Base-by-base conservation (phyloP, 2,888 invertebrate species). In the Meghimatium bilineatum region DNA sequence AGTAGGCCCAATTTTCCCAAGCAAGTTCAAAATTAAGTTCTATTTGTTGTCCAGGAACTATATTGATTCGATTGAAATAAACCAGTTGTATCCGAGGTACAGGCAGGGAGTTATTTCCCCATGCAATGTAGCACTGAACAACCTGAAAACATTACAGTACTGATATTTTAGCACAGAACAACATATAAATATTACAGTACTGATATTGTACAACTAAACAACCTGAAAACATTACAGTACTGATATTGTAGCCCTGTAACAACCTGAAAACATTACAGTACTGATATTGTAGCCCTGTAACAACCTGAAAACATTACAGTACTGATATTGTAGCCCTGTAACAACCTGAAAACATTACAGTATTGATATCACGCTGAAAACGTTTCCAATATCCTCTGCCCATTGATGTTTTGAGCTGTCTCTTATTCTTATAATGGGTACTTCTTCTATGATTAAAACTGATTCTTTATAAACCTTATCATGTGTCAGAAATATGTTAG, bases 221-320 rank as follows among this genome's bases (percentile, higher is more conserved):
- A 90, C 89, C 90, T 90, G 86, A 3, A 75, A 77, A n/a, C 12
- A 44, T 44, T 44, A 12, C 12, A 44, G 6, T 8, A 44, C 44
- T 44, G 12, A 44, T 44, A n/a, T n/a, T n/a, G n/a, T n/a, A n/a
- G n/a, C n/a, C n/a, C n/a, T n/a, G n/a, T n/a, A n/a, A n/a, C n/a
- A n/a, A n/a, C n/a, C n/a, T n/a, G n/a, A n/a, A n/a, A n/a, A n/a
- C n/a, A n/a, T n/a, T n/a, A n/a, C n/a, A n/a, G n/a, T n/a, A n/a
- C n/a, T n/a, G n/a, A n/a, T n/a, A n/a, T n/a, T 86, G 79, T 90
- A 90, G 3, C 89, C 86, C 84, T 90, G 90, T n/a, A 26, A 88
- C 81, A 5, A 90, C 89, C 90, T 90, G 86, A 3, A 75, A 77
- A n/a, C 12, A 44, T 44, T 44, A 12, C 12, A 44, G 6, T 8